A percentile compares a stretch with the other conserved stretches of the same genome.
phyloP scores from a whole-genome alignment of 2,113 vertebrate species.

The Litocranius walleri region DNA sequence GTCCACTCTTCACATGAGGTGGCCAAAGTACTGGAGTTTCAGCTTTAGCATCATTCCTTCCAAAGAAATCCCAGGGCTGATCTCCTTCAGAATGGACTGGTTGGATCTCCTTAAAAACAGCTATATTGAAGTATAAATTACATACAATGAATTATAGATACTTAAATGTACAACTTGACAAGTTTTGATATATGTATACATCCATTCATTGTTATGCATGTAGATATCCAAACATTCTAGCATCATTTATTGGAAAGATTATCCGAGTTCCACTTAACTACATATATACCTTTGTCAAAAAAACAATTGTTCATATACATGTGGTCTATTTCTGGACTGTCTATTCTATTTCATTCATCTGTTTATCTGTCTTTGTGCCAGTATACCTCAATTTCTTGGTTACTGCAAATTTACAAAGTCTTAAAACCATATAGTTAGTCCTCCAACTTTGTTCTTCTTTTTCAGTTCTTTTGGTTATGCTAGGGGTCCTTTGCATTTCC shows the following conservation, averaged over 20 bases:
- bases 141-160: not conserved
- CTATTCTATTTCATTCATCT: not conserved
- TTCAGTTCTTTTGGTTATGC: not conserved
- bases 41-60: no score
- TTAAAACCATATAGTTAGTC: constrained; percentile 11
- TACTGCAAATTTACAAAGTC: not conserved
- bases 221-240: not conserved
- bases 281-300: not conserved
- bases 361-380: not conserved
- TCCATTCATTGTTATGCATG: not conserved
- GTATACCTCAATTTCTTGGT: not conserved
- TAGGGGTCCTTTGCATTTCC: not conserved
- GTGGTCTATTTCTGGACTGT: not conserved
- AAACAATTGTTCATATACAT: not conserved
- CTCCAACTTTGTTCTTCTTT: not conserved
- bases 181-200: not conserved
- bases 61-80: no score
- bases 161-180: not conserved
- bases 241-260: not conserved
- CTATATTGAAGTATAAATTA: not conserved
- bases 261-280: not conserved
- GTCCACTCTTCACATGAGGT: no score
- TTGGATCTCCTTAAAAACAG: not conserved
- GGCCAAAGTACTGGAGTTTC: no score
- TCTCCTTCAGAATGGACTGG: no score